These are phyloP conservation scores for Mormyrops attenuatus DNA, from an alignment of 2,797 vertebrate genomes.

Conservation along the genomic window DNA sequence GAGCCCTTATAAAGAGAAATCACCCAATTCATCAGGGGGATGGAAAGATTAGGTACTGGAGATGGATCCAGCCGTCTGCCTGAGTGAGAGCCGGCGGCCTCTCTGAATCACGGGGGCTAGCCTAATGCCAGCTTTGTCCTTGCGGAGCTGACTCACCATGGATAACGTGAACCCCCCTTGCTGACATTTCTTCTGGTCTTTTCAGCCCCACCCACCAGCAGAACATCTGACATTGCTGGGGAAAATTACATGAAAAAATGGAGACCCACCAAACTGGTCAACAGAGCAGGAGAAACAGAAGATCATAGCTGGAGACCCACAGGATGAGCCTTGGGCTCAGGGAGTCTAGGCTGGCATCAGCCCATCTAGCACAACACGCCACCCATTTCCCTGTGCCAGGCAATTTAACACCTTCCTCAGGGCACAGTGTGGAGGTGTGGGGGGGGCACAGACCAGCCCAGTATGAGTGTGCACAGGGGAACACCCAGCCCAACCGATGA, in stretches of 20 bases:
- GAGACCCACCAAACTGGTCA: background rate
- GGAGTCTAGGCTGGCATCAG: background rate
- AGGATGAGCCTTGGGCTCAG: background rate
- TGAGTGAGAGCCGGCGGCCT: background rate
- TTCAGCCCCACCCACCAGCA: background rate
- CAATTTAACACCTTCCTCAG: background rate
- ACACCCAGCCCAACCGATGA: background rate
- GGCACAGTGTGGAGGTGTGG: background rate
- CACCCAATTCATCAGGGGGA: slow-evolving; percentile 34
- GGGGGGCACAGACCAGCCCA: background rate
- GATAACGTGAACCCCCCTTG: background rate
- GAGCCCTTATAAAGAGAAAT: slow-evolving; percentile 31
- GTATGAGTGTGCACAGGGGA: background rate
- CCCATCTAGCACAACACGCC: background rate
- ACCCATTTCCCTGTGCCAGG: background rate
- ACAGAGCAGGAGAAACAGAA: background rate
- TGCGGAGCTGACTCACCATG: background rate
- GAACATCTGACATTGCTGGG: background rate
- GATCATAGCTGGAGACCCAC: background rate
- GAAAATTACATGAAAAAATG: background rate
- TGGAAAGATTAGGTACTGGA: slow-evolving; percentile 24
- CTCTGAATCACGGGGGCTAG: slow-evolving; percentile 34
- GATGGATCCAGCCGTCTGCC: background rate
- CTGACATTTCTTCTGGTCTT: background rate
- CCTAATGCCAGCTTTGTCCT: background rate